These are phyloP conservation scores for Muscicapa comitata DNA, from an alignment of 2,797 vertebrate species.

Conservation along the genomic window DNA sequence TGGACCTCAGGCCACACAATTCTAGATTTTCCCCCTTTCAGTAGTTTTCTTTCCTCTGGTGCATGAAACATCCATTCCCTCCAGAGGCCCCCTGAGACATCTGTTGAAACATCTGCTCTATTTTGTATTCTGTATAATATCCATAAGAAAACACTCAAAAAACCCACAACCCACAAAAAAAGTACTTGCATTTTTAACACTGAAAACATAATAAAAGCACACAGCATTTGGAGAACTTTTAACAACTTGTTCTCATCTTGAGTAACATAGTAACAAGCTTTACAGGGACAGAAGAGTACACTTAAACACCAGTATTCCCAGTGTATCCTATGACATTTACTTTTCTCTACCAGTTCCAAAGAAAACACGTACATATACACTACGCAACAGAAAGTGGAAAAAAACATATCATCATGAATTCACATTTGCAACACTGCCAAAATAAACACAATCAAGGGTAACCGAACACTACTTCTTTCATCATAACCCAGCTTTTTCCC, in stretches of 20 bases:
- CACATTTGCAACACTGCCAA: background rate
- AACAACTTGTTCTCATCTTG: conserved; percentile 35
- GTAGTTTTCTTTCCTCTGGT: conserved; percentile 5
- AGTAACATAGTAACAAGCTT: background rate
- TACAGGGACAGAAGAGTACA: background rate
- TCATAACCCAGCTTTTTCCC: background rate
- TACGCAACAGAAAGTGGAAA: background rate
- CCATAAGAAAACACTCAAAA: conserved; percentile 15
- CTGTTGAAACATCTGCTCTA: conserved; percentile 67
- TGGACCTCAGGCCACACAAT: conserved; percentile 3
- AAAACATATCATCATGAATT: background rate
- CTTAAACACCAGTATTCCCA: background rate
- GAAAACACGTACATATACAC: background rate
- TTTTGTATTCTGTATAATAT: conserved; percentile 26
- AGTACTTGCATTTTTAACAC: background rate
- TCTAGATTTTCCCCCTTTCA: background rate
- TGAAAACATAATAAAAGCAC: background rate
- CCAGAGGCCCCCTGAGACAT: conserved; percentile 46
- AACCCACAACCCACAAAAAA: background rate
- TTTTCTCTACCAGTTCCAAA: conserved; percentile 37
- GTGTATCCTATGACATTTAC: background rate
- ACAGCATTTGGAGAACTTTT: background rate
- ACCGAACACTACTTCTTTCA: background rate
- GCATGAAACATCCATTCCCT: conserved; percentile 32
- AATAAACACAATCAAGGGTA: background rate